These are phyloP conservation scores for Brachionichthys hirsutus DNA, from an alignment of 2,113 vertebrate genomes.

Conservation along the genomic window DNA sequence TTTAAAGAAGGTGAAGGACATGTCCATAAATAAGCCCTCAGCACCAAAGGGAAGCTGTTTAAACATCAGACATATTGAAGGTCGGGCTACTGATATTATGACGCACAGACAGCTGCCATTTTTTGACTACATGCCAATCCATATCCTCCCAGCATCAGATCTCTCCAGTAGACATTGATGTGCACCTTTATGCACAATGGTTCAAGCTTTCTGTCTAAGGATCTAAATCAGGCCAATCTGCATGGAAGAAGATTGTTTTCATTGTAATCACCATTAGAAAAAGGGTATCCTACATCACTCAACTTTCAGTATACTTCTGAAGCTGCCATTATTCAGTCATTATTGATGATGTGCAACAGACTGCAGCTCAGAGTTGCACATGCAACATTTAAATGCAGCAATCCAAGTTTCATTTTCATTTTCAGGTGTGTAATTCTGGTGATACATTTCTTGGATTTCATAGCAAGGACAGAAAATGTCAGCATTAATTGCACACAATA, in stretches of 20 bases:
- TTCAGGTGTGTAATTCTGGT: constrained; percentile 50
- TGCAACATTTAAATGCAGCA: constrained; percentile 17
- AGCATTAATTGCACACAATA: constrained; percentile 23
- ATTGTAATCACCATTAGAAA: too few relatives aligned
- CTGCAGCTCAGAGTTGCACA: constrained; percentile 10
- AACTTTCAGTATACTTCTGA: constrained; percentile 4
- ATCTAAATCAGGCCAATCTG: constrained; percentile 6
- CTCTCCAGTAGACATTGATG: constrained; percentile 14
- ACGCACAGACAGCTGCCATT: constrained; percentile 62
- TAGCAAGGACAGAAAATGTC: constrained; percentile 6
- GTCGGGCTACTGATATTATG: constrained; percentile 55
- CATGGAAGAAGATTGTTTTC: background rate
- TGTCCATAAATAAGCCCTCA: background rate
- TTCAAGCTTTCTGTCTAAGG: constrained; percentile 1
- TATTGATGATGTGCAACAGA: constrained; percentile 9
- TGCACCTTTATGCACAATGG: constrained; percentile 1
- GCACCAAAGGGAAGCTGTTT: background rate
- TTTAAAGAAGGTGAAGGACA: background rate
- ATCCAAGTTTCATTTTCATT: constrained; percentile 39
- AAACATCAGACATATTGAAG: constrained; percentile 54
- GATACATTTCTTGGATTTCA: constrained; percentile 35
- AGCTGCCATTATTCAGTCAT: constrained; percentile 5
- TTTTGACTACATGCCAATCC: constrained; percentile 70
- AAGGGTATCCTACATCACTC: background rate
- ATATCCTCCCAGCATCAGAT: constrained; percentile 44